Percentiles rank a stretch among this genome's conserved stretches.
Evolutionary conservation across 2,888 invertebrate species (phyloP).

Genomic region (Philopedon plagiatum): DNA sequence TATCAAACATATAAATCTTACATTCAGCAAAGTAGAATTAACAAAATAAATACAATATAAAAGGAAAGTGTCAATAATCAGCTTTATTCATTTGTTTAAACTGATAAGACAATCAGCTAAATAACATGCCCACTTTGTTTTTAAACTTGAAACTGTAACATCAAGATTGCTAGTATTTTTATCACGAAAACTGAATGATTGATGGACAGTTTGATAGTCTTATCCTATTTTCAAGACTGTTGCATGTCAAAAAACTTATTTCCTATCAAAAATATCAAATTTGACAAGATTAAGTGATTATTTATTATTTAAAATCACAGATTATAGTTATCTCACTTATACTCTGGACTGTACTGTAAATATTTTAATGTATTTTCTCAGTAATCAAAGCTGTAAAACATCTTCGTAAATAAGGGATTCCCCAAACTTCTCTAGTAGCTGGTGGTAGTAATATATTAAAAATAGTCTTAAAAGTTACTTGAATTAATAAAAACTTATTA

Average conservation of each 20-base stretch:
- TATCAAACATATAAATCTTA: too few relatives aligned
- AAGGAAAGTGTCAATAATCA: not conserved
- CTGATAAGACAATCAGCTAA: not conserved
- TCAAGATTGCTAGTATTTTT: not conserved
- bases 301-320: not conserved
- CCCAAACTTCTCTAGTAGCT: too few relatives aligned
- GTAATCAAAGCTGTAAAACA: too few relatives aligned
- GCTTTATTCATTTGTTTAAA: not conserved
- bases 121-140: not conserved
- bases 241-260: not conserved
- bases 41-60: too few relatives aligned
- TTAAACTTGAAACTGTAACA: not conserved
- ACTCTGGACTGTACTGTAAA: too few relatives aligned
- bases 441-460: too few relatives aligned
- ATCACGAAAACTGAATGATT: constrained; percentile 4
- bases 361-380: too few relatives aligned
- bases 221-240: constrained; percentile 1
- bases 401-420: too few relatives aligned
- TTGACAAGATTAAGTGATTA: not conserved
- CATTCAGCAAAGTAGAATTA: too few relatives aligned
- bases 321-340: too few relatives aligned
- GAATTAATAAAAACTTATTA: too few relatives aligned
- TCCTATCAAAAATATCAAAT: not conserved
- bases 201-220: not conserved
- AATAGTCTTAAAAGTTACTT: too few relatives aligned